Evolutionary conservation across 2,113 vertebrate genomes (phyloP).

Genomic region (Brachionichthys hirsutus): DNA sequence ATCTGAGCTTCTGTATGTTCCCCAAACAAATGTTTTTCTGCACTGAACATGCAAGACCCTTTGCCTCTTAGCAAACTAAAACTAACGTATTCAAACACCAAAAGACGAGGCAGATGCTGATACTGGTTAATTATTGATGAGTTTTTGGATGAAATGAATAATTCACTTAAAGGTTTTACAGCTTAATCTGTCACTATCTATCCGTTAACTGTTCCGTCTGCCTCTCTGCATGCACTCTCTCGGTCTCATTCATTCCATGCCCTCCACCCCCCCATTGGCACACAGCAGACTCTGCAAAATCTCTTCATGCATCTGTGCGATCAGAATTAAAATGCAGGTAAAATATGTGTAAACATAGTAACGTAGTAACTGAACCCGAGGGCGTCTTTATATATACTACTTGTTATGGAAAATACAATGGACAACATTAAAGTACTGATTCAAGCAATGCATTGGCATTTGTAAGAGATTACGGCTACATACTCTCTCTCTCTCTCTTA

Average conservation of each 20-base stretch:
- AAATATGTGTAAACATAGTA: too few species aligned
- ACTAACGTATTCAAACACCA: slow-evolving; percentile 45
- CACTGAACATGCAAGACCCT: neutral
- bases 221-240: slow-evolving; percentile 21
- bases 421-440: slow-evolving; percentile 20
- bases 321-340: neutral
- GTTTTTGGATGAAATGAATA: slow-evolving; percentile 66
- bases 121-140: slow-evolving; percentile 64
- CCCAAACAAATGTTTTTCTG: neutral
- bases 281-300: slow-evolving; percentile 46
- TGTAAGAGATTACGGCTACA: slow-evolving; percentile 62
- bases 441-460: slow-evolving; percentile 46
- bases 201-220: slow-evolving; percentile 15
- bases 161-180: slow-evolving; percentile 63
- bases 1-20: neutral
- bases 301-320: slow-evolving; percentile 38
- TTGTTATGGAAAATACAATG: slow-evolving; percentile 15
- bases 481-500: slow-evolving; percentile 48
- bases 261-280: slow-evolving; percentile 31
- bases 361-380: neutral
- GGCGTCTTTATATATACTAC: slow-evolving; percentile 1
- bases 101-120: slow-evolving; percentile 37
- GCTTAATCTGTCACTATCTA: slow-evolving; percentile 54
- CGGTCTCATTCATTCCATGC: slow-evolving; percentile 24
- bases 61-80: neutral